Percentiles rank a stretch among this genome's conserved stretches.
These are phyloP conservation scores for Lydus trimaculatus DNA, from an alignment of 2,888 invertebrate genomes.

Conservation along the genomic window DNA sequence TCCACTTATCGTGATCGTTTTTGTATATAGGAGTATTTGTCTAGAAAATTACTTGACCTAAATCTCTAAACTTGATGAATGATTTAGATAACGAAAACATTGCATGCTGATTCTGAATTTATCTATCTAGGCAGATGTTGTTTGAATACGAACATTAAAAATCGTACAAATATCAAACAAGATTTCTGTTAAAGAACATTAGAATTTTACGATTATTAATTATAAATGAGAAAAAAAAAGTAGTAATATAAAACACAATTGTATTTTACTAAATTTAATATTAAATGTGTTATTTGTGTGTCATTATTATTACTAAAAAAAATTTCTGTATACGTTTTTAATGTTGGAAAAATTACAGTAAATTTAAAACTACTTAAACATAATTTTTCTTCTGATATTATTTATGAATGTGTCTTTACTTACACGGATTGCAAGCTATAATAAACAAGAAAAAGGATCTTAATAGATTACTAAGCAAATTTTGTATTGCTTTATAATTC, in stretches of 20 bases:
- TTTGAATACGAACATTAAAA: constrained; percentile 10
- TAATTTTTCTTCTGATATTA: not conserved
- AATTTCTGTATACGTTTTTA: not conserved
- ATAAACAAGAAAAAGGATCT: not conserved
- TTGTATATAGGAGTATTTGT: constrained; percentile 32
- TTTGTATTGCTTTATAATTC: constrained; percentile 3
- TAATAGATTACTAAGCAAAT: not conserved
- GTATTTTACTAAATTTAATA: not conserved
- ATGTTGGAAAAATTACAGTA: not conserved
- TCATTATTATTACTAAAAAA: not conserved
- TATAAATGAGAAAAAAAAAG: not conserved
- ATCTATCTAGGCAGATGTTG: constrained; percentile 34
- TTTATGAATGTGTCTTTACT: not conserved
- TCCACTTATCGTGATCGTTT: constrained; percentile 30
- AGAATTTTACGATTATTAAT: not conserved
- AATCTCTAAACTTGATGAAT: constrained; percentile 39
- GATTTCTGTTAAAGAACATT: not conserved
- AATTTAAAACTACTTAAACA: not conserved
- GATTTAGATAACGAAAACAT: constrained; percentile 38
- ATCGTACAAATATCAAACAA: not conserved
- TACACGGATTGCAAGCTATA: not conserved
- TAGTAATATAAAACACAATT: not conserved
- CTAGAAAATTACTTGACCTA: constrained; percentile 38
- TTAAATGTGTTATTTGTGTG: not conserved
- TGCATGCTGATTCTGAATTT: constrained; percentile 44